Base-by-base conservation (phyloP, 2,113 vertebrate species). In the Stictonetta naevosa region DNA sequence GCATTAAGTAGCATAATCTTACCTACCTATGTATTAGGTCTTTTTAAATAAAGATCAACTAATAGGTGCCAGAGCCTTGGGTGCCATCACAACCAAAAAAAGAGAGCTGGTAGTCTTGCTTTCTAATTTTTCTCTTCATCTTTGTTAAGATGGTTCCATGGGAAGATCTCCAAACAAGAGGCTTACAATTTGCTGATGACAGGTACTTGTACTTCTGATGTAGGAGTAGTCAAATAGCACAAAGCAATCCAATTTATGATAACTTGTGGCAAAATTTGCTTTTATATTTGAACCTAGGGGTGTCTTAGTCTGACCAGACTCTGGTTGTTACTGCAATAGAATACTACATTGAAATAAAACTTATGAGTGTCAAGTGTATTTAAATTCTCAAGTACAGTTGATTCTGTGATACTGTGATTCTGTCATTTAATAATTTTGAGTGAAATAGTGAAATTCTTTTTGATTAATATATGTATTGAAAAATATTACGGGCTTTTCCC, bases 101-200 rank as follows among this genome's bases (percentile, higher is more conserved):
- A 93, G 68, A 81, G 76, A 84, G 20, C 52, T 93, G 34, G 2
- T 96, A 71, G 88, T 95, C 96, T 88, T 94, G 83, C 66, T 94
- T 96, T 92, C 83, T 95, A 82, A 96, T 97, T 90, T 95, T 98
- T 98, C 67, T 96, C 42, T 98, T 97, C 92, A 81, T 97, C 84
- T 95, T 94, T 96, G 21, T 96, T 93, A 97, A 99, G 99, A 98
- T 99, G 99, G 99, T 99, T 99, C 98, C 99, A 99, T 84, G 99
- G 99, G 96, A 99, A 99, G 98, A 99, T 99, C 98, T 99, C 98
- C 93, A 99, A 99, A 96, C 99, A 99, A 98, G 99, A 99, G 93
- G 99, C 99, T 93, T 99, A 99, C 97, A 99, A 98, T 97, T 98
- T 99, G 97, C 98, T 99, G 91, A 99, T 99, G 99, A 99, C 99